phyloP scores from a whole-genome alignment of 1,140 invertebrate genomes.

The Panulirus ornatus region DNA sequence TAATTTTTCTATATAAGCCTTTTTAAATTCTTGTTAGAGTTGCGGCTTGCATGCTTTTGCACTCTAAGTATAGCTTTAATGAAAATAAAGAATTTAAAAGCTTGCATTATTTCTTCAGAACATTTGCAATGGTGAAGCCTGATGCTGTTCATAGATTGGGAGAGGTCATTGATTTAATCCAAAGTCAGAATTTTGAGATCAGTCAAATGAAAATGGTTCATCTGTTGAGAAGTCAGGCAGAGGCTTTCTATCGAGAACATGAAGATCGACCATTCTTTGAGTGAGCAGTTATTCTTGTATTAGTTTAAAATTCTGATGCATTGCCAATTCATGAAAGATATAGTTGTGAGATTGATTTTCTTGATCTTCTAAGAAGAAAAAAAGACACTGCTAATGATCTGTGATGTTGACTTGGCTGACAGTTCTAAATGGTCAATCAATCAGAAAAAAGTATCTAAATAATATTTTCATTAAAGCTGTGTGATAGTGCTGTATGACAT shows the following conservation, averaged over 20 bases:
- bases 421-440: no score
- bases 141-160: conserved; percentile 85
- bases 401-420: no score
- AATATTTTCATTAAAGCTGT: not conserved
- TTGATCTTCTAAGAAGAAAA: not conserved
- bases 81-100: no score
- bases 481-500: not conserved
- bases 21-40: no score
- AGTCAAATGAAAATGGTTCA: conserved; percentile 86
- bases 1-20: no score
- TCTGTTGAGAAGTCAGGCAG: conserved; percentile 82
- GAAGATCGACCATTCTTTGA: conserved; percentile 81
- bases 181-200: conserved; percentile 84
- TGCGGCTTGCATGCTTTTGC: no score
- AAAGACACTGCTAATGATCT: not conserved
- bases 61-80: no score
- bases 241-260: conserved; percentile 82
- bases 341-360: no score
- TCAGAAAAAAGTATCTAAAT: not conserved
- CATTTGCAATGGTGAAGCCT: conserved; percentile 88
- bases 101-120: conserved; percentile 79
- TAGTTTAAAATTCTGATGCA: not conserved
- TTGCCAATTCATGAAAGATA: not conserved
- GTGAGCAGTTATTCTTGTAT: conserved; percentile 78
- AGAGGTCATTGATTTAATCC: conserved; percentile 85